phyloP scores from a whole-genome alignment of 2,888 invertebrate species.

The Limenitis camilla region DNA sequence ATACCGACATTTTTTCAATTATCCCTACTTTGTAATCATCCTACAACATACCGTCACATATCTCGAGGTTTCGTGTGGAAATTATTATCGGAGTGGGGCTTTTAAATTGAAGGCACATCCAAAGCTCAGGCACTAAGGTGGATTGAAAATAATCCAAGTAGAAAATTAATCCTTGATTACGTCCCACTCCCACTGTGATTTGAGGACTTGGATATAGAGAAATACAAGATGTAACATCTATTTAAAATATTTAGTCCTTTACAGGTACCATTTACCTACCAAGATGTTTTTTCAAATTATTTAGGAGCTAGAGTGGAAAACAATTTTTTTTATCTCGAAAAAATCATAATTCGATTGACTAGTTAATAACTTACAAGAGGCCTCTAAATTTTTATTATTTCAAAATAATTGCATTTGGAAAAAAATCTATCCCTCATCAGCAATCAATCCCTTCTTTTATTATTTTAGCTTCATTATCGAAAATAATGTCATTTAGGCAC shows the following conservation, averaged over 20 bases:
- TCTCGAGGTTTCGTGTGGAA: slow-evolving; percentile 29
- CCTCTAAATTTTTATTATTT: too few species aligned
- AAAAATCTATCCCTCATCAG: too few species aligned
- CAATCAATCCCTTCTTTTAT: slow-evolving; percentile 1
- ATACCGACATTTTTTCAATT: neutral
- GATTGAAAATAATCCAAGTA: slow-evolving; percentile 73
- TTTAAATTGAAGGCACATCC: slow-evolving; percentile 61
- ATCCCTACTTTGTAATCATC: neutral
- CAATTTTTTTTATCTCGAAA: too few species aligned
- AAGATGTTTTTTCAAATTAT: too few species aligned
- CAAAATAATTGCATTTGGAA: too few species aligned
- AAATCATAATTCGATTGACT: too few species aligned
- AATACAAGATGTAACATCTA: slow-evolving; percentile 31
- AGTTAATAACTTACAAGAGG: too few species aligned
- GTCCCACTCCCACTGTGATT: slow-evolving; percentile 49
- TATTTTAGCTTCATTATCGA: too few species aligned
- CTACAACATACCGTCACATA: neutral
- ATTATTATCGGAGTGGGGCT: slow-evolving; percentile 45
- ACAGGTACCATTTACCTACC: too few species aligned
- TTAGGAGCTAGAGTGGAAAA: too few species aligned
- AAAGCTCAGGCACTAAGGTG: slow-evolving; percentile 60
- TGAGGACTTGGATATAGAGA: slow-evolving; percentile 37
- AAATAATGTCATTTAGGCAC: too few species aligned
- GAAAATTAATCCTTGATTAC: slow-evolving; percentile 74
- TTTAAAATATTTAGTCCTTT: too few species aligned